Percentiles rank a stretch among this genome's conserved stretches.
Evolutionary conservation across 2,888 invertebrate species (phyloP).

Genomic region (Eristalis intricaria): DNA sequence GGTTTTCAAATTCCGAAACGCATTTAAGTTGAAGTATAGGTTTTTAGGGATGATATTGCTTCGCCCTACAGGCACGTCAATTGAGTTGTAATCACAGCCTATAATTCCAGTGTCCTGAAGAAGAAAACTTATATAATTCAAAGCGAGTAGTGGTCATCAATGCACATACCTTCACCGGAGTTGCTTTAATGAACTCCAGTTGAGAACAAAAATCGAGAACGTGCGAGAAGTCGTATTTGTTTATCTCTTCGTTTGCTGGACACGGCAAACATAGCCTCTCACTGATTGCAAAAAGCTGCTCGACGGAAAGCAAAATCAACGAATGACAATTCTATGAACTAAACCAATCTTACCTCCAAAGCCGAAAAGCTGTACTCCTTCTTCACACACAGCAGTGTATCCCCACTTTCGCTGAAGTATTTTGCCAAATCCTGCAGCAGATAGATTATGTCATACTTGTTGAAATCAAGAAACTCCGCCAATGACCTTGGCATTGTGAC

Average conservation of each 20-base stretch:
- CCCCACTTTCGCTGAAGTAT: constrained; percentile 89
- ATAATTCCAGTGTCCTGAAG: constrained; percentile 74
- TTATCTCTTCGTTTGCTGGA: constrained; percentile 87
- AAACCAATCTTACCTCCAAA: constrained; percentile 85
- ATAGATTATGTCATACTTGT: constrained; percentile 94
- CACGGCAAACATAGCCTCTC: constrained; percentile 93
- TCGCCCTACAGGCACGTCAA: constrained; percentile 85
- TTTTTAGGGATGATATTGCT: constrained; percentile 93
- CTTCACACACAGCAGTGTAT: constrained; percentile 84
- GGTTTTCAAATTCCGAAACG: constrained; percentile 90
- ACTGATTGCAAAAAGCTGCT: constrained; percentile 94
- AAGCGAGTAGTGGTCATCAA: not conserved
- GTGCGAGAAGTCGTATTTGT: constrained; percentile 94
- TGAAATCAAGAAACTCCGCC: constrained; percentile 93
- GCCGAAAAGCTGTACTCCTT: constrained; percentile 87
- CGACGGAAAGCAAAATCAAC: constrained; percentile 74
- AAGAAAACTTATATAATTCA: constrained; percentile 6
- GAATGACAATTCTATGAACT: not conserved
- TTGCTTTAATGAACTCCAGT: constrained; percentile 83
- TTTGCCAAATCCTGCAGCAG: constrained; percentile 90
- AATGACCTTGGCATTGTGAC: constrained; percentile 90
- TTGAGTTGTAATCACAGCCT: constrained; percentile 78
- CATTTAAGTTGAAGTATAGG: constrained; percentile 90
- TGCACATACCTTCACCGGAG: constrained; percentile 78
- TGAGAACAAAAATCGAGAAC: constrained; percentile 93